phyloP scores from a whole-genome alignment of 2,888 invertebrate genomes.

The Allophyes oxyacanthae region DNA sequence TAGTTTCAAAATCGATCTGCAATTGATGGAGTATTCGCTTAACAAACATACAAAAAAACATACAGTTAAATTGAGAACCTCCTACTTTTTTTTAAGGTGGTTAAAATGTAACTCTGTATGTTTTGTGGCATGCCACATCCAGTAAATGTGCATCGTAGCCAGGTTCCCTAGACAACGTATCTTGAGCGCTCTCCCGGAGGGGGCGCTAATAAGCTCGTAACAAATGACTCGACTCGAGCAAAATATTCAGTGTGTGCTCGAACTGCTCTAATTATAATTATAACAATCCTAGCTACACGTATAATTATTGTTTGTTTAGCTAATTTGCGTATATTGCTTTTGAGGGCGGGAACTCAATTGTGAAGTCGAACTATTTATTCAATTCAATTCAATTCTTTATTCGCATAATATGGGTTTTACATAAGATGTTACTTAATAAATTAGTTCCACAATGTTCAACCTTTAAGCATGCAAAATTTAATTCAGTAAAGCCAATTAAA shows the following conservation, averaged over 20 bases:
- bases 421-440: no score
- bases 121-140: slow-evolving; percentile 12
- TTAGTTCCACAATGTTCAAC: no score
- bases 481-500: no score
- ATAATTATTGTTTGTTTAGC: slow-evolving; percentile 38
- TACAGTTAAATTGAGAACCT: no score
- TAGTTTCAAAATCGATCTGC: no score
- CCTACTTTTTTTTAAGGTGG: no score
- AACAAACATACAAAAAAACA: no score
- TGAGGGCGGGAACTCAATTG: slow-evolving; percentile 1
- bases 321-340: slow-evolving; percentile 21
- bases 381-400: no score
- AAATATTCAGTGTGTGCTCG: slow-evolving; percentile 61
- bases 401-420: no score
- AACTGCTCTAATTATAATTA: slow-evolving; percentile 47
- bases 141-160: slow-evolving; percentile 24
- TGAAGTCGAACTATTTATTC: neutral
- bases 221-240: slow-evolving; percentile 71
- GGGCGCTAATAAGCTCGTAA: slow-evolving; percentile 75
- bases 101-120: no score
- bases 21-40: no score
- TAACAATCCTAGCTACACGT: slow-evolving; percentile 33
- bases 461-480: no score
- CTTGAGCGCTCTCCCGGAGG: slow-evolving; percentile 61
- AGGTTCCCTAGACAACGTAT: slow-evolving; percentile 66